Base-by-base conservation (phyloP, 2,797 vertebrate genomes). In the Coranthus polyacanthus region DNA sequence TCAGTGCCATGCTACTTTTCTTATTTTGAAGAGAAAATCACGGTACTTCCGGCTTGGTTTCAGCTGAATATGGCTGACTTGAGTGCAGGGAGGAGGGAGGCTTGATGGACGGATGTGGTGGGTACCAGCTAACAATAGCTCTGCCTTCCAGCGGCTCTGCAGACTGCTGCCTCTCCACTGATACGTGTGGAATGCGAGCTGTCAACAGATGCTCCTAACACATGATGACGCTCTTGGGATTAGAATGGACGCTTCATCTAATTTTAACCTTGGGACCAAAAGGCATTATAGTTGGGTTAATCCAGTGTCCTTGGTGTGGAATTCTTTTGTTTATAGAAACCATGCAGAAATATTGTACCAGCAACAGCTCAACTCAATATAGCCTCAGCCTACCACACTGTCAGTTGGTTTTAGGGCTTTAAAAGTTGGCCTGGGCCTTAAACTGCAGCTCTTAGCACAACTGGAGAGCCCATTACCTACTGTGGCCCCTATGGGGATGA, bases 151-250 rank as follows among this genome's bases (percentile, higher is more conserved):
- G 83, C 82, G 87, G 86, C 91, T 93, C 94, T 90, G 75, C 89
- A 92, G 93, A 91, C 94, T 92, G 78, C 75, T 94, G 94, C 93
- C 94, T 93, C 95, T 93, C 94, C 88, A 74, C 91, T 95, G 96
- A 96, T 96, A 97, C 92, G 95, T 84, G 12, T 76, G 96, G 95
- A 94, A 98, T 98, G 97, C 92, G 82, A 93, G 91, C 95, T 98
- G 96, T 98, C 96, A 97, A 97, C 97, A 98, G 96, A 97, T 97
- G 96, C 95, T 94, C 76, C 94, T 88, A 94, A 94, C 95, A 94
- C 95, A 93, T 86, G 93, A 95, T 96, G 96, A 98, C 95, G 92
- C 96, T 92, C 92, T 92, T 84, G 82, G 95, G 92, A 94, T 95
- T 94, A 96, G 94, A 96, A 95, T 95, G 95, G 94, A 94, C 91